Evolutionary conservation across 2,797 vertebrate genomes (phyloP).

Genomic region (Xenopus petersii): DNA sequence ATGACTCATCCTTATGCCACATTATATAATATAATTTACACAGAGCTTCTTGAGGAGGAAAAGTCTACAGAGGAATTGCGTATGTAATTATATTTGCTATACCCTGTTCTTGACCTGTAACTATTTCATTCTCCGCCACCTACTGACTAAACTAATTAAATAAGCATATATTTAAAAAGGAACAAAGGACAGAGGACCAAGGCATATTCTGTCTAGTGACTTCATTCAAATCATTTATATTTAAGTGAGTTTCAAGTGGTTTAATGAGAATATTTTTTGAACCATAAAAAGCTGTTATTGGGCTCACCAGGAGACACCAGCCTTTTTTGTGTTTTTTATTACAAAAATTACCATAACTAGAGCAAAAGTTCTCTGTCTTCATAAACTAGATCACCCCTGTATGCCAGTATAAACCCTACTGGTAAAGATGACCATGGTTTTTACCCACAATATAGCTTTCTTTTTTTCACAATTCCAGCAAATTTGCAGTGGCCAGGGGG

Average conservation of each 20-base stretch:
- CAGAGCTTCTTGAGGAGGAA: too few relatives aligned
- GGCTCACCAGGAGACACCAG: constrained; percentile 10
- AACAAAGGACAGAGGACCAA: constrained; percentile 11
- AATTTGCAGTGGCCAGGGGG: too few relatives aligned
- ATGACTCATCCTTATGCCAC: too few relatives aligned
- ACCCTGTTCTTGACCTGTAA: background rate
- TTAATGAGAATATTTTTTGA: constrained; percentile 7
- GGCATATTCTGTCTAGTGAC: constrained; percentile 20
- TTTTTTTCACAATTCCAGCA: too few relatives aligned
- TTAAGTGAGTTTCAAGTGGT: constrained; percentile 31
- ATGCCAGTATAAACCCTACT: too few relatives aligned
- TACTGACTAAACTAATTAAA: constrained; percentile 26
- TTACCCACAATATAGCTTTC: too few relatives aligned
- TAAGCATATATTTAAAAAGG: constrained; percentile 16
- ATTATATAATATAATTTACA: background rate
- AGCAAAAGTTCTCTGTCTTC: constrained; percentile 12
- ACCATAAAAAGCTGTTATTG: constrained; percentile 14
- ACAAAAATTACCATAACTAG: constrained; percentile 25
- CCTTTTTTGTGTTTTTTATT: constrained; percentile 16
- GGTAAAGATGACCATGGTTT: too few relatives aligned
- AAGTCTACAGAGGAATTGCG: too few relatives aligned
- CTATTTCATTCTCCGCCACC: constrained; percentile 4
- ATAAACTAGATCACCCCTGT: background rate
- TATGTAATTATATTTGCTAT: too few relatives aligned
- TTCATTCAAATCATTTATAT: constrained; percentile 23